Conservation (phyloP, 2,113 vertebrate species). For the Polypterus senegalus region DNA sequence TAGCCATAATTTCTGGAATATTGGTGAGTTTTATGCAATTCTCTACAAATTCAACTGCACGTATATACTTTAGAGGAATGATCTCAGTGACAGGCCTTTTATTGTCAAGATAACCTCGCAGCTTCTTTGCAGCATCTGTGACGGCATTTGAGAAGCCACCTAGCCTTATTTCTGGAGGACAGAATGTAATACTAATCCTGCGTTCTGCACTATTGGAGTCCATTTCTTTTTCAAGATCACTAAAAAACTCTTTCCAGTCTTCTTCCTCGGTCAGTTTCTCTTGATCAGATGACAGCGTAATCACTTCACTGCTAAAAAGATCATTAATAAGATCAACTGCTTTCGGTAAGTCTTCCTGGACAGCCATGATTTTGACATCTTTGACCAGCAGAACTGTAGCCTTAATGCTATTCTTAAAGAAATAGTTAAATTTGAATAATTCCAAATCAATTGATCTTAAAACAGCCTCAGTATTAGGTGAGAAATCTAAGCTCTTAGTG, state of each 20-base stretch:
- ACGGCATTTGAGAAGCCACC: constrained; percentile 27
- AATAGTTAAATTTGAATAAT: constrained; percentile 25
- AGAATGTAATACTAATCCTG: constrained; percentile 15
- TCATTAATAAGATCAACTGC: constrained; percentile 22
- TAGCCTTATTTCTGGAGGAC: constrained; percentile 18
- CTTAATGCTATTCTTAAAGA: constrained; percentile 18
- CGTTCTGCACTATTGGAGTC: constrained; percentile 13
- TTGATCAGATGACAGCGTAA: constrained; percentile 21
- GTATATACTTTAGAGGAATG: constrained; percentile 17
- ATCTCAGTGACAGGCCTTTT: constrained; percentile 20
- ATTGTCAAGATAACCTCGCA: constrained; percentile 26
- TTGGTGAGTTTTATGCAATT: constrained; percentile 22
- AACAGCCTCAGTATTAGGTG: constrained; percentile 18
- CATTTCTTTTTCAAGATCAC: constrained; percentile 16
- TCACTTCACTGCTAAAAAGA: constrained; percentile 22
- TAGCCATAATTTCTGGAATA: constrained; percentile 18
- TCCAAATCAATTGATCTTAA: constrained; percentile 24
- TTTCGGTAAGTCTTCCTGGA: constrained; percentile 17
- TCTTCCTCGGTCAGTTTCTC: constrained; percentile 13
- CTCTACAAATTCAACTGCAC: constrained; percentile 24
- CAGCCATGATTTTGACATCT: constrained; percentile 22
- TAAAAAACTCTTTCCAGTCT: constrained; percentile 20
- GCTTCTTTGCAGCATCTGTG: constrained; percentile 18
- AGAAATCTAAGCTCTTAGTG: constrained; percentile 17
- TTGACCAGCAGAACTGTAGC: constrained; percentile 16